A percentile compares a stretch with the other conserved stretches of the same genome.
Conservation (phyloP, 92 coral and sea anemone genomes). For the Epizoanthus stellaris region DNA sequence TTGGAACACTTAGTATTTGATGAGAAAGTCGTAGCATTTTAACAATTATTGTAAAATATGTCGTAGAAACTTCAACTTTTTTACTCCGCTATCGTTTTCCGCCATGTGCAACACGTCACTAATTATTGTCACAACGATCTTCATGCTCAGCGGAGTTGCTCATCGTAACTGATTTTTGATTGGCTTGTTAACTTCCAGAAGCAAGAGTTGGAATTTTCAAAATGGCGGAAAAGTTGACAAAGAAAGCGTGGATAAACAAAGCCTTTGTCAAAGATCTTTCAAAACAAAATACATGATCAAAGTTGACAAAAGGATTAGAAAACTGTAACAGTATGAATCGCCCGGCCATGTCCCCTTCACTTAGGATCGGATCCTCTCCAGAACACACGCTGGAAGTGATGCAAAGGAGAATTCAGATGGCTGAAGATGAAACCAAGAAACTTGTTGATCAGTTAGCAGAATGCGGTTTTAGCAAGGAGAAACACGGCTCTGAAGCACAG, state of each 20-base stretch:
- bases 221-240: constrained; percentile 54
- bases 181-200: constrained; percentile 28
- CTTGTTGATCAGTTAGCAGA: constrained; percentile 88
- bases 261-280: constrained; percentile 24
- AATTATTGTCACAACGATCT: neutral
- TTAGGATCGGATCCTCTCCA: constrained; percentile 76
- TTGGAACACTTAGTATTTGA: neutral
- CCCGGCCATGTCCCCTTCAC: constrained; percentile 84
- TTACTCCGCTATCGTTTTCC: neutral
- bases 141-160: constrained; percentile 54
- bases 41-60: neutral
- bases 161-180: constrained; percentile 49
- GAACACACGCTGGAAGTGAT: constrained; percentile 94
- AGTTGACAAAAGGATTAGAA: constrained; percentile 9
- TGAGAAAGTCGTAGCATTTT: constrained; percentile 14
- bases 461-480: constrained; percentile 88
- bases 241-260: constrained; percentile 36
- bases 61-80: neutral
- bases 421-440: constrained; percentile 95
- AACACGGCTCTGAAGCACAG: constrained; percentile 42
- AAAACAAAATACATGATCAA: constrained; percentile 6
- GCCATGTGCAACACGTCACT: constrained; percentile 5
- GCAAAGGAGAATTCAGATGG: constrained; percentile 92
- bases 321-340: constrained; percentile 58
- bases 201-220: constrained; percentile 27